A percentile compares a stretch with the other conserved stretches of the same genome.
phyloP scores from a whole-genome alignment of 1,140 invertebrate species.

The Galleria mellonella region DNA sequence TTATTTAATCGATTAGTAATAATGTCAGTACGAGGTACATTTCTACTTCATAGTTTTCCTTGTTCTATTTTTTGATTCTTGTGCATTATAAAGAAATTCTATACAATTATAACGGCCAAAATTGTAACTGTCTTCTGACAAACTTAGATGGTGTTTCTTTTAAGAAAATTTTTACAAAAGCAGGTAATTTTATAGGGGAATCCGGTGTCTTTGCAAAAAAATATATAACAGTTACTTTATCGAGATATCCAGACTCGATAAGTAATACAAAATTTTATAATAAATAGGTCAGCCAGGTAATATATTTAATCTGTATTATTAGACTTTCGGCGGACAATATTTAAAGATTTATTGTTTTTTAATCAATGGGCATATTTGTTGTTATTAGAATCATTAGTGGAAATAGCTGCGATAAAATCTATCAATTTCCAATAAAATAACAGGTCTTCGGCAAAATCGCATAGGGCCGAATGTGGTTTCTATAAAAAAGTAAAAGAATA shows the following conservation, averaged over 20 bases:
- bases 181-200: constrained; percentile 64
- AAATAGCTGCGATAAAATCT: neutral
- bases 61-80: constrained; percentile 34
- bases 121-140: constrained; percentile 70
- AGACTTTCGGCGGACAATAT: constrained; percentile 31
- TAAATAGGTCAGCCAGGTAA: constrained; percentile 47
- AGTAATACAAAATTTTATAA: constrained; percentile 26
- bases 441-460: constrained; percentile 10
- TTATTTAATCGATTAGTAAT: too few species aligned
- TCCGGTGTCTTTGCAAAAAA: constrained; percentile 38
- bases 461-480: neutral
- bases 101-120: constrained; percentile 74
- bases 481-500: neutral
- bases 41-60: constrained; percentile 27
- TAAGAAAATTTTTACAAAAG: constrained; percentile 55
- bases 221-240: constrained; percentile 48
- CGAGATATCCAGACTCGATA: constrained; percentile 48
- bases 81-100: constrained; percentile 61
- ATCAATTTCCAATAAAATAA: constrained; percentile 13
- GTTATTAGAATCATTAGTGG: neutral
- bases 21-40: too few species aligned
- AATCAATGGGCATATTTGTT: constrained; percentile 31
- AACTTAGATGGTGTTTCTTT: constrained; percentile 48
- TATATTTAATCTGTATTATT: constrained; percentile 39
- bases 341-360: constrained; percentile 61